Conservation (phyloP, 2,797 vertebrate species). For the Capromys pilorides region DNA sequence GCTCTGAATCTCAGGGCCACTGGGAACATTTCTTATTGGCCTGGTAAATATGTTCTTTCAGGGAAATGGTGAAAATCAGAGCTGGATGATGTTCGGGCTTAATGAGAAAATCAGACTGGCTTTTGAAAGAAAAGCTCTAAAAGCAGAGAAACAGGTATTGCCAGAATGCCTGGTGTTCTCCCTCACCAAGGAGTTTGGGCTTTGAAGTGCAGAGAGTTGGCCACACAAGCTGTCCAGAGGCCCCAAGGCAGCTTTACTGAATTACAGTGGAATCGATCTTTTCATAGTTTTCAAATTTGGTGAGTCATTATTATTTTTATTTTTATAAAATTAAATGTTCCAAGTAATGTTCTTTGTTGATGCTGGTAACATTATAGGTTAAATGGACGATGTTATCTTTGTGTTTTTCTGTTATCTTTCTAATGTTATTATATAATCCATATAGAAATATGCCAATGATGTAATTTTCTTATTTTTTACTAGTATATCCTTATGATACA, state of each 20-base stretch:
- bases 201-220: fast-evolving
- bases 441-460: neutral
- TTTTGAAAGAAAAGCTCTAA: neutral
- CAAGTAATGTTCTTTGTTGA: neutral
- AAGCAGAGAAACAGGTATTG: neutral
- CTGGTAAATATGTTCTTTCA: neutral
- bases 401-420: neutral
- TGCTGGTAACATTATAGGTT: neutral
- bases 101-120: neutral
- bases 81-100: neutral
- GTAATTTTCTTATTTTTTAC: neutral
- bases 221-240: fast-evolving
- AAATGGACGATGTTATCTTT: neutral
- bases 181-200: fast-evolving
- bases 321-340: neutral
- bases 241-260: neutral
- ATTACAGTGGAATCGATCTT: neutral
- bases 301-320: neutral
- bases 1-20: fast-evolving
- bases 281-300: slow-evolving; percentile 8
- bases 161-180: no score
- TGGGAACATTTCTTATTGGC: neutral
- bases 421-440: neutral
- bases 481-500: neutral
- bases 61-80: neutral